A percentile compares a stretch with the other conserved stretches of the same genome.
Conservation (phyloP, 1,140 invertebrate genomes). For the Tenebrio molitor region DNA sequence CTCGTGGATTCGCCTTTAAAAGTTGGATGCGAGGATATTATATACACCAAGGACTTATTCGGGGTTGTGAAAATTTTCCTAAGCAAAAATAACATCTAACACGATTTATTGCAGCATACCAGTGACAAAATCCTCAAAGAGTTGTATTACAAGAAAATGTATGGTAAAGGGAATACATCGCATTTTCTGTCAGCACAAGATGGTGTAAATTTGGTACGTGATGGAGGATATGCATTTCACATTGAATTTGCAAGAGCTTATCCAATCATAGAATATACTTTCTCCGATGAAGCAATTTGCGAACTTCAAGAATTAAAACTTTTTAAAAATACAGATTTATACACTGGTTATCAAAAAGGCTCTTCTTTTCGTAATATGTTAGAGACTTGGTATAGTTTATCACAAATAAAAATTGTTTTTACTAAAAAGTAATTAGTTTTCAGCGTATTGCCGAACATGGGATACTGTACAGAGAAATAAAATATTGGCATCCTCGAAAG, state of each 20-base stretch:
- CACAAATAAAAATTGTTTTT: background rate
- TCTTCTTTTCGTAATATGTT: constrained; percentile 52
- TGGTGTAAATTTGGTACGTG: constrained; percentile 50
- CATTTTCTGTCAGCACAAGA: constrained; percentile 40
- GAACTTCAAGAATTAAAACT: constrained; percentile 52
- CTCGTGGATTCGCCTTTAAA: constrained; percentile 27
- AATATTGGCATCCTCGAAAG: constrained; percentile 39
- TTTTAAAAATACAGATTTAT: constrained; percentile 42
- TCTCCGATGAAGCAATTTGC: constrained; percentile 48
- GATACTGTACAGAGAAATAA: constrained; percentile 35
- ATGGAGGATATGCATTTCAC: constrained; percentile 55
- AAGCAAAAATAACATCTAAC: background rate
- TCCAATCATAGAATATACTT: constrained; percentile 53
- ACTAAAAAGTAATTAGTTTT: constrained; percentile 12
- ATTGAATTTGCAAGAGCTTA: constrained; percentile 54
- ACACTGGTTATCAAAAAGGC: constrained; percentile 44
- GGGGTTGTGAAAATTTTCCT: constrained; percentile 1
- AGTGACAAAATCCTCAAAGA: constrained; percentile 32
- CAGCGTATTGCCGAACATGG: constrained; percentile 39
- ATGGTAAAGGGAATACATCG: constrained; percentile 8
- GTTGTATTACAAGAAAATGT: constrained; percentile 46
- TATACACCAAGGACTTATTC: constrained; percentile 41
- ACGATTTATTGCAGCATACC: constrained; percentile 45
- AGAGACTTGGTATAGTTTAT: constrained; percentile 47
- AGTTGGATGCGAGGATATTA: constrained; percentile 42